Percentiles rank a stretch among this genome's conserved stretches.
Conservation (phyloP, 2,797 vertebrate species). For the Merluccius polli region DNA sequence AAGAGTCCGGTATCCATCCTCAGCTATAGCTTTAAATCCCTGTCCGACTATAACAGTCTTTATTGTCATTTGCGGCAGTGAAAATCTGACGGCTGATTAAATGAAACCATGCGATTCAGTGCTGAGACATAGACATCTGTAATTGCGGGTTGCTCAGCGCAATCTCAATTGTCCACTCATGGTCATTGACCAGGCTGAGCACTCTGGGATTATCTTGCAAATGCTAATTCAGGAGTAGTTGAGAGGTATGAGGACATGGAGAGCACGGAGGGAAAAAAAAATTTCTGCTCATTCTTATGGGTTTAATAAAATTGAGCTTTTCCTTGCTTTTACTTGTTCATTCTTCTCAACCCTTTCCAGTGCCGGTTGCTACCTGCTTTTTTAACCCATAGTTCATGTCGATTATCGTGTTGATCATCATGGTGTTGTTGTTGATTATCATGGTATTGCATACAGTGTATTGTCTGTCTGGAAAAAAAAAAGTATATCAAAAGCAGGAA, state of each 20-base stretch:
- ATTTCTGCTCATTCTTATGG: not conserved
- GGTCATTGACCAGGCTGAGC: not conserved
- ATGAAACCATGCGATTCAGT: not conserved
- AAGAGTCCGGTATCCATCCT: not conserved
- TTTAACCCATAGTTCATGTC: not conserved
- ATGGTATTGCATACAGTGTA: not conserved
- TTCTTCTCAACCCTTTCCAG: not conserved
- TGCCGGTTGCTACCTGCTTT: not conserved
- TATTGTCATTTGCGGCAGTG: not conserved
- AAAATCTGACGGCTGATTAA: not conserved
- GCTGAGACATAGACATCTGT: too few relatives aligned
- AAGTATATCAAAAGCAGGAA: not conserved
- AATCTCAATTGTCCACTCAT: not conserved
- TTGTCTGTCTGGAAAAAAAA: not conserved
- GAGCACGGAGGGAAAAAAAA: not conserved
- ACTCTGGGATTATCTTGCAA: not conserved
- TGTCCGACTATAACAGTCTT: not conserved
- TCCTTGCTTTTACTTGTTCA: not conserved
- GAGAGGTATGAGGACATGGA: not conserved
- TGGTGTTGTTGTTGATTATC: not conserved
- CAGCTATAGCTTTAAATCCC: not conserved
- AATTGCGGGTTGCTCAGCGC: not conserved
- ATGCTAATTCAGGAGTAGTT: not conserved
- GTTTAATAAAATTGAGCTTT: not conserved
- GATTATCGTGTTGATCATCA: not conserved